Conservation (phyloP, 2,888 invertebrate genomes). For the Anthophora plumipes region DNA sequence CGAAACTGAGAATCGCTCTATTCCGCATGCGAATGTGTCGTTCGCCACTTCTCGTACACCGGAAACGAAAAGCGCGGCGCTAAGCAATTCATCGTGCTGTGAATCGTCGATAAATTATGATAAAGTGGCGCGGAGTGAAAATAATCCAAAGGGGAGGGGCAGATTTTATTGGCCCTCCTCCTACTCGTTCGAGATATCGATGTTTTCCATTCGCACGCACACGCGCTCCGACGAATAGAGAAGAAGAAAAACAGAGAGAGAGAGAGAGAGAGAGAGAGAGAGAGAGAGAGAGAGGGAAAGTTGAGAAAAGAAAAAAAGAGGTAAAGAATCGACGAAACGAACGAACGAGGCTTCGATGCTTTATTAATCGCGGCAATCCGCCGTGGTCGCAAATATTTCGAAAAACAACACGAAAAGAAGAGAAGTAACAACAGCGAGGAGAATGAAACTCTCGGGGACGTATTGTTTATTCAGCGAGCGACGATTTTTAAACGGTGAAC, state of each 20-base stretch:
- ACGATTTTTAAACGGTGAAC: constrained; percentile 21
- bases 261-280: too few species aligned
- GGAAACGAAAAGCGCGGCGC: constrained; percentile 13
- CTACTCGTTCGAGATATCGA: constrained; percentile 10
- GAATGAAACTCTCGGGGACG: constrained; percentile 19
- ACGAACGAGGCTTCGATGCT: not conserved
- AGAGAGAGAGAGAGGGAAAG: too few species aligned
- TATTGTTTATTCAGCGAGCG: constrained; percentile 30
- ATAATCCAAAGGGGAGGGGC: constrained; percentile 23
- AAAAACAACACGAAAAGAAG: constrained; percentile 3
- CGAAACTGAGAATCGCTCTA: too few species aligned
- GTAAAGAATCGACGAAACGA: constrained; percentile 6
- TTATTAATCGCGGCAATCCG: constrained; percentile 25
- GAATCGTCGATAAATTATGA: constrained; percentile 52
- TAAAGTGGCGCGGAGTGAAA: constrained; percentile 24
- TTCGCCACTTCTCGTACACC: not conserved
- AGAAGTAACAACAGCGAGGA: not conserved
- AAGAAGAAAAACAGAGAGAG: too few species aligned
- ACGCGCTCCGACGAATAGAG: not conserved
- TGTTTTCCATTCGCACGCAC: constrained; percentile 15
- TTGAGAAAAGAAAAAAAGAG: not conserved
- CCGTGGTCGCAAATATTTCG: constrained; percentile 10
- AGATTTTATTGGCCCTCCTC: constrained; percentile 30
- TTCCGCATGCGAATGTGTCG: too few species aligned
- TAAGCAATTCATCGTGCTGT: constrained; percentile 30